A percentile compares a stretch with the other conserved stretches of the same genome.
Evolutionary conservation across 2,113 vertebrate species (phyloP).

Genomic region (Ascaphus truei): DNA sequence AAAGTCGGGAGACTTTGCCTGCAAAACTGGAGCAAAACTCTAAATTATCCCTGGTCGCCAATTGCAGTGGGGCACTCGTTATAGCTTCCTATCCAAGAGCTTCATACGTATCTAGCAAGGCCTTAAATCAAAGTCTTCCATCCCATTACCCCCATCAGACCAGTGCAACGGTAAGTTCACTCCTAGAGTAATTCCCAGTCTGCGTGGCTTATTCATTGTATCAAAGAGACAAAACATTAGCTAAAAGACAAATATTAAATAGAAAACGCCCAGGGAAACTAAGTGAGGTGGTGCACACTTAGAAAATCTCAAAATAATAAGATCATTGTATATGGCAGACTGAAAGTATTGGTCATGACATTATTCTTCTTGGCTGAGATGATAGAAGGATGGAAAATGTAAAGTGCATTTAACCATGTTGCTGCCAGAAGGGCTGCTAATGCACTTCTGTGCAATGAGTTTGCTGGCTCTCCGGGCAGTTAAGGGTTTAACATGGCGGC

Average conservation of each 20-base stretch:
- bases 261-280: conserved; percentile 3
- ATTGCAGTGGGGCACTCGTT: too few relatives aligned
- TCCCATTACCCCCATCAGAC: too few relatives aligned
- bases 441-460: neutral
- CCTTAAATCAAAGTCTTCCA: too few relatives aligned
- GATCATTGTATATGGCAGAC: conserved; percentile 7
- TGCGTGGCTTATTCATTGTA: neutral
- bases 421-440: neutral
- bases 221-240: conserved; percentile 7
- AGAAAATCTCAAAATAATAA: conserved; percentile 20
- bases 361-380: conserved; percentile 16
- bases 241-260: conserved; percentile 21
- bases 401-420: conserved; percentile 4
- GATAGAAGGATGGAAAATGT: conserved; percentile 13
- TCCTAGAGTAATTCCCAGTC: too few relatives aligned
- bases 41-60: too few relatives aligned
- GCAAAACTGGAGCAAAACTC: too few relatives aligned
- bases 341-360: conserved; percentile 4
- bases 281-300: conserved; percentile 5
- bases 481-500: neutral
- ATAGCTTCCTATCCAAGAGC: too few relatives aligned
- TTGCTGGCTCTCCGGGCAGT: neutral
- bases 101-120: too few relatives aligned
- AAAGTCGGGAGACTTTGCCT: too few relatives aligned
- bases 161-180: too few relatives aligned